A percentile compares a stretch with the other conserved stretches of the same genome.
These are phyloP conservation scores for Acipenser ruthenus DNA, from an alignment of 2,797 vertebrate genomes.

Conservation along the genomic window DNA sequence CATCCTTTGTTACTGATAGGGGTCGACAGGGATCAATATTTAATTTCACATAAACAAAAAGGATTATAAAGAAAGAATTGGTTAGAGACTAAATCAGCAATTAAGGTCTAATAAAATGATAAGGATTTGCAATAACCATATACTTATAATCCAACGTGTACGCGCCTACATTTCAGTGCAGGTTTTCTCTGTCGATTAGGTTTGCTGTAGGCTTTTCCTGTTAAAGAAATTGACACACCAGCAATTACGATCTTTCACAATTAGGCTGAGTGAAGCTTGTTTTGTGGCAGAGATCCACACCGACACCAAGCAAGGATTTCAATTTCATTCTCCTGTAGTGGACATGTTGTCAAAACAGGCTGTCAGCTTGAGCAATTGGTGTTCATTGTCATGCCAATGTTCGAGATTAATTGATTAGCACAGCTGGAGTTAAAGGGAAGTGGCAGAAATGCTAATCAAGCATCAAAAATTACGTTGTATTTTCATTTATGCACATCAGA, in stretches of 20 bases:
- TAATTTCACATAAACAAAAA: too few relatives aligned
- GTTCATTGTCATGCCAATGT: slow-evolving; percentile 46
- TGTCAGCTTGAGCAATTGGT: slow-evolving; percentile 50
- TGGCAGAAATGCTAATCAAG: slow-evolving; percentile 57
- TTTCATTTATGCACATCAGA: slow-evolving; percentile 40
- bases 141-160: too few relatives aligned
- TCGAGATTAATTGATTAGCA: slow-evolving; percentile 45
- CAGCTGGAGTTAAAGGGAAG: slow-evolving; percentile 63
- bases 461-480: slow-evolving; percentile 49
- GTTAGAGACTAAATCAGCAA: too few relatives aligned
- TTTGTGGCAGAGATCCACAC: background rate
- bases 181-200: too few relatives aligned
- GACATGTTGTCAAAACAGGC: slow-evolving; percentile 32
- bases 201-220: too few relatives aligned
- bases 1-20: too few relatives aligned
- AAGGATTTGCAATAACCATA: too few relatives aligned
- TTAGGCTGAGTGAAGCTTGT: background rate
- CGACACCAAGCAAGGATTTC: slow-evolving; percentile 30
- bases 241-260: background rate
- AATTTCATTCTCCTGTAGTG: slow-evolving; percentile 35
- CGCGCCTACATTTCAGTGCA: too few relatives aligned
- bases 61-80: too few relatives aligned
- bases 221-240: background rate
- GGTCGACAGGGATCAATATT: too few relatives aligned
- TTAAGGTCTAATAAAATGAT: too few relatives aligned